These are phyloP conservation scores for Leucania comma DNA, from an alignment of 2,888 invertebrate species.

Conservation along the genomic window DNA sequence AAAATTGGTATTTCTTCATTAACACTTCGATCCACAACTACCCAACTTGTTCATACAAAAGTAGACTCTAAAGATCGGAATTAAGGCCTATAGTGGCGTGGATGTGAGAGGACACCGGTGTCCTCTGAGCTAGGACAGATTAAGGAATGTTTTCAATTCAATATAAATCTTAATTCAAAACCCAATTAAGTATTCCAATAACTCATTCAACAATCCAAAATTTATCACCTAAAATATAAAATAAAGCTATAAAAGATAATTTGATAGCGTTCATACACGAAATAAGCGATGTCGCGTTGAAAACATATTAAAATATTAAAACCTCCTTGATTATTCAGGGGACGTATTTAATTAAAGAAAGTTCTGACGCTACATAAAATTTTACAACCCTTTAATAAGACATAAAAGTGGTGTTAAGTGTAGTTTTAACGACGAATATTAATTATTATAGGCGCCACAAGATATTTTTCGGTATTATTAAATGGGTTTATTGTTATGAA, in stretches of 20 bases:
- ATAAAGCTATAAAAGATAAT: constrained; percentile 41
- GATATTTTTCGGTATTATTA: constrained; percentile 75
- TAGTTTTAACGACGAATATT: constrained; percentile 86
- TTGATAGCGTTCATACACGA: constrained; percentile 66
- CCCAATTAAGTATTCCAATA: constrained; percentile 23
- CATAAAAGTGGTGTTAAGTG: constrained; percentile 85
- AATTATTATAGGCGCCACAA: constrained; percentile 85
- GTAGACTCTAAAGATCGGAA: no score
- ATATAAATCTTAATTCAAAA: constrained; percentile 1
- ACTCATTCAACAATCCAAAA: constrained; percentile 5
- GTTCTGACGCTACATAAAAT: constrained; percentile 85
- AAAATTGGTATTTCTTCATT: no score
- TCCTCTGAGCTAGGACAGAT: no score
- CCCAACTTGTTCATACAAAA: no score
- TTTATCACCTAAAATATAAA: constrained; percentile 29
- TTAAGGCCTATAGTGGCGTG: no score
- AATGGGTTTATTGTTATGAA: constrained; percentile 67
- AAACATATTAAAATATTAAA: constrained; percentile 76
- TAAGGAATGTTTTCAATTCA: no score
- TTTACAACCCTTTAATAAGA: constrained; percentile 90
- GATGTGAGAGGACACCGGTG: no score
- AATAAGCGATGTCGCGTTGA: constrained; percentile 71
- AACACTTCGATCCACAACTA: no score
- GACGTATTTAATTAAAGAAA: constrained; percentile 89
- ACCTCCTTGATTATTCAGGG: constrained; percentile 87